Conservation (phyloP, 2,113 vertebrate species). For the Cephalopterus ornatus region DNA sequence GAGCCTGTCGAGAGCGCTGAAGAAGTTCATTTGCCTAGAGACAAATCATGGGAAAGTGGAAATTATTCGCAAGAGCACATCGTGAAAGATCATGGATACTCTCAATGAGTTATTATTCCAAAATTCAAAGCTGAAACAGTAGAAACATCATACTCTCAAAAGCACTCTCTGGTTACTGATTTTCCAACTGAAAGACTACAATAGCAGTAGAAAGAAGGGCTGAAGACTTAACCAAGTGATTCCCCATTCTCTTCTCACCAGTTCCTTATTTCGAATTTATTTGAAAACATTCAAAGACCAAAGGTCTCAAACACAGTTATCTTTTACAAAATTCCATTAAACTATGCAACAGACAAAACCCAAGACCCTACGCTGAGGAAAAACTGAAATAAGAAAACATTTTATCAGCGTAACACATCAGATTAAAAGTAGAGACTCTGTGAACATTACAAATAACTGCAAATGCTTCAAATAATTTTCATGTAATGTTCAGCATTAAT, state of each 20-base stretch:
- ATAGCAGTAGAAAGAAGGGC: neutral
- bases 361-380: neutral
- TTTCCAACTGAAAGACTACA: neutral
- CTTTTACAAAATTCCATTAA: neutral
- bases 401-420: neutral
- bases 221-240: neutral
- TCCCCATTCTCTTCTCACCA: neutral
- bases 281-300: neutral
- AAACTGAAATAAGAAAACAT: neutral
- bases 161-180: neutral
- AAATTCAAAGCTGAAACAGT: neutral
- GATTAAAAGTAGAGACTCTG: neutral
- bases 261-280: neutral
- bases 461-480: neutral
- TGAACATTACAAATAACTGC: neutral
- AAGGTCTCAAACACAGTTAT: neutral
- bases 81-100: neutral
- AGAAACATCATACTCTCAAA: neutral
- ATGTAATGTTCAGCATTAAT: neutral
- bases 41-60: neutral
- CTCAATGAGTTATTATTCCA: neutral
- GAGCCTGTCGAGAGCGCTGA: conserved; percentile 90
- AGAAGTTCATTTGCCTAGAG: conserved; percentile 94
- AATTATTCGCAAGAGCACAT: neutral
- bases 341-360: neutral